A percentile compares a stretch with the other conserved stretches of the same genome.
phyloP scores from a whole-genome alignment of 92 coral and sea anemone species.

The Pocillopora meandrina region DNA sequence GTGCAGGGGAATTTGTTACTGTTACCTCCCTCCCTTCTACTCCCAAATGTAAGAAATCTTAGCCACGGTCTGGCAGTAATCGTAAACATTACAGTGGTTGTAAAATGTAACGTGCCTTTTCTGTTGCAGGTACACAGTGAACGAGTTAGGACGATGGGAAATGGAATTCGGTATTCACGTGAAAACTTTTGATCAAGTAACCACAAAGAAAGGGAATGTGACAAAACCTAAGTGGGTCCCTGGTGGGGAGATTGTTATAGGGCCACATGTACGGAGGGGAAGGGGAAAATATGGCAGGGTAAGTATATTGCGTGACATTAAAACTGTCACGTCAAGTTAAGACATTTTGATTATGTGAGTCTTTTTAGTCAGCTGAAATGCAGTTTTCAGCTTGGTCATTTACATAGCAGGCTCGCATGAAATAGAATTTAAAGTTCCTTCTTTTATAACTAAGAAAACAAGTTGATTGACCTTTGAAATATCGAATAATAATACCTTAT shows the following conservation, averaged over 20 bases:
- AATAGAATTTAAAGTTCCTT: too few relatives aligned
- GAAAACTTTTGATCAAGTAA: constrained; percentile 85
- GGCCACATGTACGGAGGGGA: constrained; percentile 81
- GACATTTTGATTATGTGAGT: too few relatives aligned
- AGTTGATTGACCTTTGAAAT: neutral
- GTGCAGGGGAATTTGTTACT: too few relatives aligned
- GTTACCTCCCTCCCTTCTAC: too few relatives aligned
- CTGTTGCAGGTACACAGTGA: constrained; percentile 84
- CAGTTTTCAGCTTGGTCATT: too few relatives aligned
- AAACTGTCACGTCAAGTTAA: neutral
- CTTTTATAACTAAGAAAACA: too few relatives aligned
- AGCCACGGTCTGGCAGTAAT: too few relatives aligned
- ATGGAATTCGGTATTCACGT: constrained; percentile 91
- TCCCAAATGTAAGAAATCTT: too few relatives aligned
- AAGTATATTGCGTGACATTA: constrained; percentile 19
- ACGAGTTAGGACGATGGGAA: constrained; percentile 80
- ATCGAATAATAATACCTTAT: neutral
- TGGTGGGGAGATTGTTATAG: constrained; percentile 92
- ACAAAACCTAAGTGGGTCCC: constrained; percentile 86
- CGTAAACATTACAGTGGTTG: neutral
- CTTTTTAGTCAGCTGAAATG: too few relatives aligned
- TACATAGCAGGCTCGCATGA: too few relatives aligned
- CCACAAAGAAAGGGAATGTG: constrained; percentile 64
- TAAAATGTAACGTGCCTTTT: neutral
- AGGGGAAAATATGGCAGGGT: constrained; percentile 89